Percentiles rank a stretch among this genome's conserved stretches.
Conservation (phyloP, 2,797 vertebrate genomes). For the Odontamblyopus lacepedii region DNA sequence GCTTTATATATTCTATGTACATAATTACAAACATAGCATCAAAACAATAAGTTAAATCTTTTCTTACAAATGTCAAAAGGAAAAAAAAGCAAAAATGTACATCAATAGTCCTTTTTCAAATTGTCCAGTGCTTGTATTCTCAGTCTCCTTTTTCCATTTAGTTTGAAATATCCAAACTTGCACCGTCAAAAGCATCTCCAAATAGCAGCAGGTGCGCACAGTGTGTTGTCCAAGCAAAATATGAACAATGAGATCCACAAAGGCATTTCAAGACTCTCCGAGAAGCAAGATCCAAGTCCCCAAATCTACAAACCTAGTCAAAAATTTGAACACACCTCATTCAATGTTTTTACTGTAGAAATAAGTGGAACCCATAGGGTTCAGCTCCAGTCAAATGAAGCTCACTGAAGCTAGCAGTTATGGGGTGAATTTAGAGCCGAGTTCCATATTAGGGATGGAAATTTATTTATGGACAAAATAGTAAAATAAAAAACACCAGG, state of each 20-base stretch:
- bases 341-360: too few relatives aligned
- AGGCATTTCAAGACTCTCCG: constrained; percentile 29
- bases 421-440: too few relatives aligned
- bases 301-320: constrained; percentile 15
- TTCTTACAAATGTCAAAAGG: constrained; percentile 66
- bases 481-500: too few relatives aligned
- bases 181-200: constrained; percentile 58
- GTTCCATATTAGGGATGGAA: too few relatives aligned
- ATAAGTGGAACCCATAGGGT: too few relatives aligned
- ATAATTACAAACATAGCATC: constrained; percentile 70
- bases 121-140: constrained; percentile 60
- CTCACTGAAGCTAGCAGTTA: too few relatives aligned
- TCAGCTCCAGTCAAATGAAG: too few relatives aligned
- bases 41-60: constrained; percentile 80
- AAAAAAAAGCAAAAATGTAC: constrained; percentile 35
- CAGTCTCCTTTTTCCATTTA: constrained; percentile 15
- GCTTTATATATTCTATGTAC: constrained; percentile 65
- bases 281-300: constrained; percentile 21
- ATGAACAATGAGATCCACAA: constrained; percentile 29
- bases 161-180: constrained; percentile 43
- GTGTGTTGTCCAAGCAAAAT: constrained; percentile 45
- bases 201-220: constrained; percentile 79
- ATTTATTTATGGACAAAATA: too few relatives aligned
- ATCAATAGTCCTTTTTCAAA: constrained; percentile 38
- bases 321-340: too few relatives aligned